Conservation (phyloP, 2,113 vertebrate species). For the Fregata magnificens region DNA sequence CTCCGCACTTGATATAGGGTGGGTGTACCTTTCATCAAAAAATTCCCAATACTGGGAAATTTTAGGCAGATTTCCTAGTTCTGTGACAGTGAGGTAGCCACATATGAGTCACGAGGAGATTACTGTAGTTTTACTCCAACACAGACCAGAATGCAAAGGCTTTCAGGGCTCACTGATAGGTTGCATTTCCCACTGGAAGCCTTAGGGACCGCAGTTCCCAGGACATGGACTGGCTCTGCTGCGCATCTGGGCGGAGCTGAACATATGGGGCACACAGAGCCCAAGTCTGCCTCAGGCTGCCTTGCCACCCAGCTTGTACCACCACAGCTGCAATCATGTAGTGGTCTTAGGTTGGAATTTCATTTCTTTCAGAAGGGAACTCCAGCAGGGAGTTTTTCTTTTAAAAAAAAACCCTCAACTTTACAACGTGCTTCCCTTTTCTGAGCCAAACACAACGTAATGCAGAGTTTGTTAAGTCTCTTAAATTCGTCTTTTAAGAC, state of each 20-base stretch:
- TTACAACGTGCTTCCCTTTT: background rate
- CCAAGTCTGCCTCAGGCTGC: background rate
- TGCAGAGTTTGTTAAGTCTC: background rate
- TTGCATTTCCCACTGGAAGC: background rate
- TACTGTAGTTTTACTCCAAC: background rate
- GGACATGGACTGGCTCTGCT: background rate
- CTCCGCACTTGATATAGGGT: background rate
- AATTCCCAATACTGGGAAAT: background rate
- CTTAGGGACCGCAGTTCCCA: background rate
- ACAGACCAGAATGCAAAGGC: background rate
- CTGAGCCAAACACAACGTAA: background rate
- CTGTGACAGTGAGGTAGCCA: background rate
- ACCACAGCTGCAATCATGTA: background rate
- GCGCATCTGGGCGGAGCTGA: background rate
- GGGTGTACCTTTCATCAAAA: background rate
- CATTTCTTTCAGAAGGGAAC: background rate
- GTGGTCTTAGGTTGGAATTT: background rate
- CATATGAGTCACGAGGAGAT: background rate
- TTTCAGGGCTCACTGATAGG: background rate
- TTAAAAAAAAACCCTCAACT: background rate
- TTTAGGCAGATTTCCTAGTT: background rate
- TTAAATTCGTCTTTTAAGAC: background rate
- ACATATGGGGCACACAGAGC: background rate
- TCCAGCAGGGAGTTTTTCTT: background rate
- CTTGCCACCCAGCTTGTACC: rapidly evolving